Evolutionary conservation across 2,113 vertebrate genomes (phyloP).

Genomic region (Takifugu bimaculatus): DNA sequence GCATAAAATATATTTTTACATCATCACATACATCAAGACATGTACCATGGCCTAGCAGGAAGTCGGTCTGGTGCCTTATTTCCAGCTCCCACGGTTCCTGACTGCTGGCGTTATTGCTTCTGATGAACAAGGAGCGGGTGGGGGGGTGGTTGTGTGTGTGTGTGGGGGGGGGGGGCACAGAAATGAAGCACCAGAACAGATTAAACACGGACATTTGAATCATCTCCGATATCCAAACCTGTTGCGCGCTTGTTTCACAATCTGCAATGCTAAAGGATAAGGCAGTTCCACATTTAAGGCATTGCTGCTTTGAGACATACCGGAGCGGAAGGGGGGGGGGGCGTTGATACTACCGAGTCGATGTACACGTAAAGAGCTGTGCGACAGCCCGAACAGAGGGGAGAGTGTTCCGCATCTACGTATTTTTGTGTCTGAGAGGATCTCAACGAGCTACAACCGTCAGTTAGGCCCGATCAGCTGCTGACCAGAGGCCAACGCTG

Average conservation of each 20-base stretch:
- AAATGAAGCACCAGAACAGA: conserved; percentile 48
- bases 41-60: conserved; percentile 73
- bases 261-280: conserved; percentile 72
- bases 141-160: too few relatives aligned
- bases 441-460: conserved; percentile 62
- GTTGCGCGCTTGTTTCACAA: conserved; percentile 55
- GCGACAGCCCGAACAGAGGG: conserved; percentile 37
- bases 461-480: conserved; percentile 64
- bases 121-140: conserved; percentile 53
- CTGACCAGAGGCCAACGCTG: conserved; percentile 59
- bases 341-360: conserved; percentile 30
- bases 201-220: conserved; percentile 52
- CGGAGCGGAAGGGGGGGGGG: conserved; percentile 36
- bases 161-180: conserved; percentile 27
- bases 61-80: conserved; percentile 76
- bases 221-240: conserved; percentile 46
- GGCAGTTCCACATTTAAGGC: conserved; percentile 77
- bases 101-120: conserved; percentile 84
- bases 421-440: conserved; percentile 45
- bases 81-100: conserved; percentile 59
- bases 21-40: conserved; percentile 71
- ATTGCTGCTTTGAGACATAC: conserved; percentile 69
- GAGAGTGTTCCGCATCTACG: conserved; percentile 40
- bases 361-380: conserved; percentile 23
- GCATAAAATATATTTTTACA: conserved; percentile 88